Evolutionary conservation across 2,888 invertebrate species (phyloP).

Genomic region (Neuroscelio doddi): DNA sequence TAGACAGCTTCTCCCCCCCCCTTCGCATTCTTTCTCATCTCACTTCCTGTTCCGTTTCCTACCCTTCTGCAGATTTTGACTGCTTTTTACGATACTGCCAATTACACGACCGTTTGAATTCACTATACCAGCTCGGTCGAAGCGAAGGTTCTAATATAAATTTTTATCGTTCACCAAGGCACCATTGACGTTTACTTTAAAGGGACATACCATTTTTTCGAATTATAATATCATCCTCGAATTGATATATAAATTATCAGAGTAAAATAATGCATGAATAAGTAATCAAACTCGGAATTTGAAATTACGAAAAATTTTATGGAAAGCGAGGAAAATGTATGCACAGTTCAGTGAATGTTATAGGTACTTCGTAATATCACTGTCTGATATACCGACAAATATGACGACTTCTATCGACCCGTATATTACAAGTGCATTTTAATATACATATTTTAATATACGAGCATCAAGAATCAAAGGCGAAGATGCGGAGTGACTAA

Average conservation of each 20-base stretch:
- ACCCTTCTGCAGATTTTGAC: slow-evolving; percentile 52
- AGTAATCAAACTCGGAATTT: too few species aligned
- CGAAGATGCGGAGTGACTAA: neutral
- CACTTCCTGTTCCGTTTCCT: slow-evolving; percentile 51
- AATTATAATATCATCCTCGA: slow-evolving; percentile 34
- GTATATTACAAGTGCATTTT: slow-evolving; percentile 57
- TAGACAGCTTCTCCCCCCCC: slow-evolving; percentile 53
- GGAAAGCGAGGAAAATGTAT: too few species aligned
- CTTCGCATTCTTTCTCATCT: slow-evolving; percentile 46
- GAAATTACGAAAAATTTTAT: too few species aligned
- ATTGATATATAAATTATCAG: neutral
- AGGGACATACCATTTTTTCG: slow-evolving; percentile 22
- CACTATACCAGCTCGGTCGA: slow-evolving; percentile 65
- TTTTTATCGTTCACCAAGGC: slow-evolving; percentile 54
- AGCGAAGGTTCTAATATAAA: slow-evolving; percentile 64
- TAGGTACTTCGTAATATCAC: slow-evolving; percentile 5
- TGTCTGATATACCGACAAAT: slow-evolving; percentile 9
- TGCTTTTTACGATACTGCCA: slow-evolving; percentile 72
- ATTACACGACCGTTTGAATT: slow-evolving; percentile 72
- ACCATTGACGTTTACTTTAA: slow-evolving; percentile 37
- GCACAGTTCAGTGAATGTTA: neutral
- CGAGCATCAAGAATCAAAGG: slow-evolving; percentile 28
- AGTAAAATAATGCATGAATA: too few species aligned
- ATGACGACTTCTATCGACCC: slow-evolving; percentile 43
- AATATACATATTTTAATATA: slow-evolving; percentile 63